Base-by-base conservation (phyloP, 37 sponge, comb jelly and placozoan genomes). In the Dysidea cf. avara region DNA sequence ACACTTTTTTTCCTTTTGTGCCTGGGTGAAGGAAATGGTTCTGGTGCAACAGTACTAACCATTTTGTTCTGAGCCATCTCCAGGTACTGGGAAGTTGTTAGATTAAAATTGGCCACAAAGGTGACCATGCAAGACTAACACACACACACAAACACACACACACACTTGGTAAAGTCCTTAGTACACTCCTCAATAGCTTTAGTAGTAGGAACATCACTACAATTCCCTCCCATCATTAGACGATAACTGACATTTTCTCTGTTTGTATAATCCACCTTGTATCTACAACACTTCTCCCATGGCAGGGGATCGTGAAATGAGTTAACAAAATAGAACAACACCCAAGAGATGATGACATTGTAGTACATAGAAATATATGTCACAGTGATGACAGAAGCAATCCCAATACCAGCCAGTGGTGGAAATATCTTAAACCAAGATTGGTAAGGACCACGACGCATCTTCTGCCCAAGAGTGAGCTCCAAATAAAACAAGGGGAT, bases 401-500 rank as follows among this genome's bases (percentile, higher is more conserved):
- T 63, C 0, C 99, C 99, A 39, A 90, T 81, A 32, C 99, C 99
- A 39, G 71, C 59, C 18, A 94, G 72, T 38, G 78, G 75, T 6
- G 98, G 98, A 38, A 66, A 46, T 16, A 90, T 46, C 34, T 80
- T 82, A 58, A 53, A 63, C 94, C 94, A 90, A 29, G 86, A 72
- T 25, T 48, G 66, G 17, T 87, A 49, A 9, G 94, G 82, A 4
- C 98, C 98, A 30, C 35, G 60, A 24, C 51, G 75, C 1, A 76
- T 31, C 24, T 58, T 33, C 64, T 96, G 90, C 0, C 97, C 97
- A 20, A 96, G 58, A 31, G 78, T 58, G 38, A 93, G 66, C 74
- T 96, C 97, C 63, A 96, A 70, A 66, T 96, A 92, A 62, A 92
- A 96, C 36, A 93, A 77, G 6, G 97, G 97, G 13, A 96, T 86